phyloP scores from a whole-genome alignment of 2,797 vertebrate species.

The Delichon dasypus region DNA sequence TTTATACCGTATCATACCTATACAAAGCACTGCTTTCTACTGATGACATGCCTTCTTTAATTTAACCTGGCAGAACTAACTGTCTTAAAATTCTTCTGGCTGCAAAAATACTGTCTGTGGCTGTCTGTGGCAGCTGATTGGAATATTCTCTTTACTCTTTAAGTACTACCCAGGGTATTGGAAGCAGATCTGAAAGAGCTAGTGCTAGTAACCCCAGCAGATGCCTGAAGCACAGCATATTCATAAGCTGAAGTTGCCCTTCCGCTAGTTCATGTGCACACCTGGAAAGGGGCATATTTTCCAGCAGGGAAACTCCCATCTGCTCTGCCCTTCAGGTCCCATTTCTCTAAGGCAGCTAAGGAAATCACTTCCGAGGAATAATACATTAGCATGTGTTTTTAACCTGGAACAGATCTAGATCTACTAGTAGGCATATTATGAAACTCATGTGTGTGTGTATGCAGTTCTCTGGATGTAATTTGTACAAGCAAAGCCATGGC shows the following conservation, averaged over 20 bases:
- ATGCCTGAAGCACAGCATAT: constrained; percentile 19
- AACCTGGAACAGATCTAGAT: constrained; percentile 61
- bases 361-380: constrained; percentile 41
- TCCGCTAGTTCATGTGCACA: constrained; percentile 12
- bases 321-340: constrained; percentile 38
- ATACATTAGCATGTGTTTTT: constrained; percentile 57
- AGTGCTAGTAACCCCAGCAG: constrained; percentile 35
- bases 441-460: constrained; percentile 29
- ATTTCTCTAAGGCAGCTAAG: constrained; percentile 49
- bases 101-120: constrained; percentile 27
- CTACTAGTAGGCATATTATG: constrained; percentile 17
- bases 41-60: not conserved
- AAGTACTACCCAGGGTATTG: constrained; percentile 31
- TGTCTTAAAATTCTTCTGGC: constrained; percentile 36
- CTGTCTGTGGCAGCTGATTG: constrained; percentile 31
- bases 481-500: constrained; percentile 7
- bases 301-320: constrained; percentile 28
- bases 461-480: constrained; percentile 19
- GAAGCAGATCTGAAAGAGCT: constrained; percentile 57
- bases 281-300: constrained; percentile 56
- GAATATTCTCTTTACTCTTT: constrained; percentile 42
- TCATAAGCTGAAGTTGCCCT: constrained; percentile 28
- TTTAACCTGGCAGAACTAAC: constrained; percentile 42
- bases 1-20: not conserved
- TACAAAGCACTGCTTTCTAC: not conserved